Evolutionary conservation across 1,140 invertebrate genomes (phyloP), one percentile per base, ranked within the genome.

Genomic region (Euwallacea fornicatus): DNA sequence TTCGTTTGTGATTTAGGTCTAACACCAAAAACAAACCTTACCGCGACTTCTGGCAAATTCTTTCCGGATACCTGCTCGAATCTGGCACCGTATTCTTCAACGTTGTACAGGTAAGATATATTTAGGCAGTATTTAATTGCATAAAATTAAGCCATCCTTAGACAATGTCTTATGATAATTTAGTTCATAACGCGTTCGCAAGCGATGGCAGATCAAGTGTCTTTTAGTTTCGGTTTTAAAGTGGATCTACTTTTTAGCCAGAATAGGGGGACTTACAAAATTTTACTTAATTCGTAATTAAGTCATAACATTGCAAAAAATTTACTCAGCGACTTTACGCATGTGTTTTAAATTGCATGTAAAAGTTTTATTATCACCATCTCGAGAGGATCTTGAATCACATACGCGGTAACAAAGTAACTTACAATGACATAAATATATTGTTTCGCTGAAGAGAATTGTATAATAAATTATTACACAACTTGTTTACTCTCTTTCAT

Each of bases 191-290:
- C 73, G 44, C 59, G 69, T 76, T 79, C 76, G 75, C 75, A 63
- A 66, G 71, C 68, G 59, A 71, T 79, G 79, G 78, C 75, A 84
- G 53, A 76, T 75, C 74, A 80, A 71, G 65, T 73, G 82, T 82
- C 81, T 84, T 82, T 82, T 80, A 83, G 83, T 85, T 85, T 85
- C 69, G 82, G 80, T 80, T 75, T 75, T 81, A 77, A 76, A 75
- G 73, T 41, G 56, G 10, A 41, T 66, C 41, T 3, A 68, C 71
- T 53, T 73, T 77, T 77, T 78, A 74, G 74, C 77, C 82, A 79
- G 83, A 85, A 86, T 85, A 84, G 79, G 80, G 77, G 77, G 82
- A 82, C 83, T 75, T 71, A 86, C 83, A 84, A 69, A 7, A 0
- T 66, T 64, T 13, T 21, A 0, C 21, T 33, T 33, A 33, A 64